phyloP scores from a whole-genome alignment of 2,888 invertebrate genomes.

The Sinotaia quadrata region DNA sequence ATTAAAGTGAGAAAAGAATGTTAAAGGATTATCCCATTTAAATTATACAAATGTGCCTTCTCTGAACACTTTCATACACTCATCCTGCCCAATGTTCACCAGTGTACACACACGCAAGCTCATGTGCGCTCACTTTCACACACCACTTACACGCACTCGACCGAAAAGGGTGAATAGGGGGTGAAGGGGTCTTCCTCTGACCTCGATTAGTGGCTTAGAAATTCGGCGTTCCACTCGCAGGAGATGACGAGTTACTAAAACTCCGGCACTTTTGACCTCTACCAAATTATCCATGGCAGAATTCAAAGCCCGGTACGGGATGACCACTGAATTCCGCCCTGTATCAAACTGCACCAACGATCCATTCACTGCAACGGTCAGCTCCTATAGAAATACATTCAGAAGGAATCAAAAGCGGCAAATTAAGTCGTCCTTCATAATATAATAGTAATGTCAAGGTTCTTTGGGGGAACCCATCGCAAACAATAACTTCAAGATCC shows the following conservation, averaged over 20 bases:
- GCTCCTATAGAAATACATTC: too few relatives aligned
- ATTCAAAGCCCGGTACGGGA: conserved; percentile 6
- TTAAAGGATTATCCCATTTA: too few relatives aligned
- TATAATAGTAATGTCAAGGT: too few relatives aligned
- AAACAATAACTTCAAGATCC: too few relatives aligned
- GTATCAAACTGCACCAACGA: conserved; percentile 15
- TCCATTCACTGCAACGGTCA: conserved; percentile 27
- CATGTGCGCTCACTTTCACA: not conserved
- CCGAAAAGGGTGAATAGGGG: too few relatives aligned
- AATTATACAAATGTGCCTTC: too few relatives aligned
- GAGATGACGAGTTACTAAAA: conserved; percentile 36
- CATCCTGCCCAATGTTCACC: not conserved
- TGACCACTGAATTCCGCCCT: not conserved
- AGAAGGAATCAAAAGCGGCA: too few relatives aligned
- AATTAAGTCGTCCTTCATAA: too few relatives aligned
- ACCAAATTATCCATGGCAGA: conserved; percentile 31
- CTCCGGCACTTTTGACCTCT: conserved; percentile 19
- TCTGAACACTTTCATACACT: not conserved
- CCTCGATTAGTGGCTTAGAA: conserved; percentile 33
- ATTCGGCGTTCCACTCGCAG: conserved; percentile 45
- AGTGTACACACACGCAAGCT: conserved; percentile 1
- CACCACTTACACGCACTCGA: not conserved
- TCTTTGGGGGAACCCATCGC: too few relatives aligned
- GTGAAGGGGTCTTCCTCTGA: not conserved
- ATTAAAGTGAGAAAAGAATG: too few relatives aligned